Evolutionary conservation across 2,888 invertebrate species (phyloP).

Genomic region (Notocelia uddmanniana): DNA sequence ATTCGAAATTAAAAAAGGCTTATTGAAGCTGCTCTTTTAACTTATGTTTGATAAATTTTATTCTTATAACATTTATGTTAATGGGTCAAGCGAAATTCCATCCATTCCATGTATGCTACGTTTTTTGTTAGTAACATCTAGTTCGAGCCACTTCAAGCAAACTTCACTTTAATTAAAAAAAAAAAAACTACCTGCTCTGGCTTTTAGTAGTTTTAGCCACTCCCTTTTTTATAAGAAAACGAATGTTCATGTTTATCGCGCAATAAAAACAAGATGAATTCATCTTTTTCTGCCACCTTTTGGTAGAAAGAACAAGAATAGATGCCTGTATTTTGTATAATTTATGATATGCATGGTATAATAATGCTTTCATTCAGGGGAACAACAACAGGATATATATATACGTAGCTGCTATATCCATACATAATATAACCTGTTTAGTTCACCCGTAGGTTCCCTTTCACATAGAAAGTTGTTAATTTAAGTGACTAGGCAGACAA

Average conservation of each 20-base stretch:
- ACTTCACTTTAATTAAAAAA: neutral
- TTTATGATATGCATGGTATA: neutral
- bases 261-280: neutral
- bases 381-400: neutral
- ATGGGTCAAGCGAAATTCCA: neutral
- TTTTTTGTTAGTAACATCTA: neutral
- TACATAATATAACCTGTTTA: neutral
- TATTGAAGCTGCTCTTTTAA: too few relatives aligned
- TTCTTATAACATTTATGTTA: neutral
- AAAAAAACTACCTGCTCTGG: neutral
- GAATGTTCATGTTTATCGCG: neutral
- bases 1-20: too few relatives aligned
- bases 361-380: neutral
- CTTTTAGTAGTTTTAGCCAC: neutral
- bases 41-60: too few relatives aligned
- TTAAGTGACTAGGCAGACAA: neutral
- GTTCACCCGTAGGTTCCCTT: neutral
- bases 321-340: neutral
- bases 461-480: slow-evolving; percentile 17
- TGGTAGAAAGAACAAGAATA: neutral
- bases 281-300: neutral
- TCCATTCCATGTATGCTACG: neutral
- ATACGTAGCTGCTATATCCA: neutral
- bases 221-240: neutral
- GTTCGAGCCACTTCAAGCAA: neutral